Conservation (phyloP, 2,888 invertebrate species). For the Meganola albula region DNA sequence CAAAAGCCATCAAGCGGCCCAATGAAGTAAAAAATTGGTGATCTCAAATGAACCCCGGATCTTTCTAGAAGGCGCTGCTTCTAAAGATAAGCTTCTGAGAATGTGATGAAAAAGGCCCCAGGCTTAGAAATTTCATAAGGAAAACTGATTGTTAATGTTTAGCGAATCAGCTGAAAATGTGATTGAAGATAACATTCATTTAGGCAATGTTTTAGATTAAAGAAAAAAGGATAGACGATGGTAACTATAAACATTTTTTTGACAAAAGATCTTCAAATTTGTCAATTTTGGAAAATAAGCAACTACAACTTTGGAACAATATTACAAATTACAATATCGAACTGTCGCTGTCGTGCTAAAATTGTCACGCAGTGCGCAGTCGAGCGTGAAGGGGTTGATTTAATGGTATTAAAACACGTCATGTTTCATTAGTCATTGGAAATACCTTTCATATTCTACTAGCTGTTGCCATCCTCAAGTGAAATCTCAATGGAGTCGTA, state of each 20-base stretch:
- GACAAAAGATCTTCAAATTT: too few relatives aligned
- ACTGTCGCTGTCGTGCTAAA: too few relatives aligned
- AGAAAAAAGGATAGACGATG: too few relatives aligned
- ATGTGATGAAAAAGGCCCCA: slow-evolving; percentile 51
- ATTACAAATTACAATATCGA: too few relatives aligned
- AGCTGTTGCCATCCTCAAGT: too few relatives aligned
- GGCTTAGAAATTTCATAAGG: slow-evolving; percentile 43
- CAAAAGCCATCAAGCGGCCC: slow-evolving; percentile 65
- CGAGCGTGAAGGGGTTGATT: slow-evolving; percentile 21
- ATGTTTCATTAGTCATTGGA: slow-evolving; percentile 25
- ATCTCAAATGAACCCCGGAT: slow-evolving; percentile 45
- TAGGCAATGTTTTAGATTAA: too few relatives aligned
- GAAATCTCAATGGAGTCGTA: too few relatives aligned
- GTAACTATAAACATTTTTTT: too few relatives aligned
- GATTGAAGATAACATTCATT: slow-evolving; percentile 3
- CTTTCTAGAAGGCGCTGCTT: slow-evolving; percentile 47
- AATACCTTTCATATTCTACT: slow-evolving; percentile 22
- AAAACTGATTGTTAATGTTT: slow-evolving; percentile 35
- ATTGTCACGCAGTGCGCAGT: too few relatives aligned
- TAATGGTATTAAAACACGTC: slow-evolving; percentile 21
- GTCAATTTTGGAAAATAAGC: too few relatives aligned
- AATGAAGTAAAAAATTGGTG: slow-evolving; percentile 75
- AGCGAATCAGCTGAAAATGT: slow-evolving; percentile 11
- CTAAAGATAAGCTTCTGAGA: slow-evolving; percentile 57
- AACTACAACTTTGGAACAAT: too few relatives aligned